phyloP scores from a whole-genome alignment of 2,113 vertebrate species.

The Saguinus midas region DNA sequence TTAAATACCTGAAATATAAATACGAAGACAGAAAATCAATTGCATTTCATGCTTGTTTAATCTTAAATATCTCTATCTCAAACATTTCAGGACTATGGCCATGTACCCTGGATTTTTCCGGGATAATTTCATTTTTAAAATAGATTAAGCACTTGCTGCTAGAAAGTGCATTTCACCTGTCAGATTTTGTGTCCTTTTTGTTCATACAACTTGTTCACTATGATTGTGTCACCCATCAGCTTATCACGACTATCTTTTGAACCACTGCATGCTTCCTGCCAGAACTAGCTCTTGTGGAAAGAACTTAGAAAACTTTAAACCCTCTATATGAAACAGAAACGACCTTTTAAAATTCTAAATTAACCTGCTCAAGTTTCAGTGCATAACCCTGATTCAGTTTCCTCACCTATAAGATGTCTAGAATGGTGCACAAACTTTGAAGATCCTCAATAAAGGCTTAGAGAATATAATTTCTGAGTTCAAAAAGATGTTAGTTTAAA shows the following conservation, averaged over 20 bases:
- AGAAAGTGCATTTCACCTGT: background rate
- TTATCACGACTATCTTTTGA: background rate
- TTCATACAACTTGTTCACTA: background rate
- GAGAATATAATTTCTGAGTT: background rate
- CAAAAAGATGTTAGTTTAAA: background rate
- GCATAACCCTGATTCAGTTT: background rate
- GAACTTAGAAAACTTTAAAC: background rate
- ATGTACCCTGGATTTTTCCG: background rate
- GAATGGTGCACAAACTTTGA: background rate
- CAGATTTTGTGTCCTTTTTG: background rate
- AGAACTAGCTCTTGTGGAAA: background rate
- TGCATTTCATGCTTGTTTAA: background rate
- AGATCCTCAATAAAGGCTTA: background rate
- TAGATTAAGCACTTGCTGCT: background rate
- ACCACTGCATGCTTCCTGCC: background rate
- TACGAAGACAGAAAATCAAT: background rate
- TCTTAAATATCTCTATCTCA: background rate
- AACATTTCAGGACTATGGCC: background rate
- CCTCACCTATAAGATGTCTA: background rate
- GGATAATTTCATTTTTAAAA: background rate
- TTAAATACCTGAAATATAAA: background rate
- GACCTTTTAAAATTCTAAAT: background rate
- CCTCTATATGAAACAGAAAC: background rate
- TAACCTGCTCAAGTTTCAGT: background rate
- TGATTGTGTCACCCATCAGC: background rate